Evolutionary conservation across 1,140 invertebrate species (phyloP), one percentile per base, ranked within the genome.

Genomic region (Nasonia vitripennis): DNA sequence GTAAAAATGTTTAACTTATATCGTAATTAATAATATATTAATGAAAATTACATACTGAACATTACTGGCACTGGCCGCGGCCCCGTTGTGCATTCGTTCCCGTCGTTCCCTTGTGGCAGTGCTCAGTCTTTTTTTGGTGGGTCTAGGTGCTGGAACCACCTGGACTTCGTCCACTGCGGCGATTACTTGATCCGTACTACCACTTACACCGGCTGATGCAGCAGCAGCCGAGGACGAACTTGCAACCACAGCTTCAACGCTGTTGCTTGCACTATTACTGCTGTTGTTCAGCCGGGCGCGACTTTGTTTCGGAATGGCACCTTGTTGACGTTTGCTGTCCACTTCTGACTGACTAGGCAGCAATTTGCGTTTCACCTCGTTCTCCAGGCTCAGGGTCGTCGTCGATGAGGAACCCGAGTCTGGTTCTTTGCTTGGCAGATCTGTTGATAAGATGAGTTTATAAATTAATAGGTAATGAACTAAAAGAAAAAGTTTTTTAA

Each of bases 281-380:
- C 14, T 82, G 68, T 82, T 87, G 31, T 78, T 74, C 0, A 78
- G 31, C 2, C 81, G 81, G 0, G 90, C 87, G 82, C 93, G 91
- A 83, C 88, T 94, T 91, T 95, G 95, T 89, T 96, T 97, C 37
- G 96, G 96, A 88, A 96, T 96, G 67, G 96, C 96, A 17, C 96
- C 96, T 87, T 96, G 95, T 89, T 95, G 94, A 45, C 93, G 93
- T 77, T 93, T 92, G 48, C 81, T 91, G 78, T 93, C 92, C 2
- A 91, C 85, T 20, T 91, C 91, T 6, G 86, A 41, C 41, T 91
- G 90, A 0, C 2, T 68, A 2, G 92, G 93, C 48, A 94, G 71
- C 12, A 93, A 87, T 31, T 91, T 93, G 45, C 91, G 89, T 68
- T 93, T 93, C 17, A 91, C 92, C 73, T 95, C 94, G 78, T 95